Base-by-base conservation (phyloP, 2,888 invertebrate species). In the Crossocerus cetratus region DNA sequence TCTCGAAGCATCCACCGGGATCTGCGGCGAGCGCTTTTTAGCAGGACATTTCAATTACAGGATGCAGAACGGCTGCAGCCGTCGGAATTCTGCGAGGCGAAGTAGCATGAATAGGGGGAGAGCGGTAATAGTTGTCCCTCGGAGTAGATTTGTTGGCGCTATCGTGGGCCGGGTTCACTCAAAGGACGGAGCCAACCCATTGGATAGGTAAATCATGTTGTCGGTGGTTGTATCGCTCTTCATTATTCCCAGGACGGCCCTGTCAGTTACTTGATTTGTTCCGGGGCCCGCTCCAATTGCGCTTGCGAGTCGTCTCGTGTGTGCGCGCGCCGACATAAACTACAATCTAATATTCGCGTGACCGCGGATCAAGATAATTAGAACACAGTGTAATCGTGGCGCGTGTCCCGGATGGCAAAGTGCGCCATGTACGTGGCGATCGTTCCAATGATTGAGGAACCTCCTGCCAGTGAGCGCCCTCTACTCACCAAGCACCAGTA, bases 311-410 rank as follows among this genome's bases (percentile, higher is more conserved):
- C 13, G 4, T n/a, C 3, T 13, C 14, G 49, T 49, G n/a, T 16
- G 16, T 16, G 49, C 49, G 49, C 49, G 49, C 49, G 11, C 49
- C 14, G 63, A 70, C 74, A 68, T 82, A 74, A 72, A 78, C 77
- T 77, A 82, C 73, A 77, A 80, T 80, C 78, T 82, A 77, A 77
- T 83, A 76, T 76, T 77, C 80, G 80, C 77, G 77, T 77, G 75
- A 73, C 82, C 77, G 68, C 74, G 77, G 81, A 83, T 83, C 83
- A 74, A 77, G 84, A 77, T 84, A 85, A 86, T 85, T 85, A 83
- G 80, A 82, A 83, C 80, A 72, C 76, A 69, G 76, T 77, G 74
- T 78, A 81, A 86, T 81, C 80, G 82, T 73, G 72, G 70, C 76
- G 78, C 82, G 84, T 85, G 85, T 76, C 68, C 69, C 59, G 82